These are phyloP conservation scores for Volucella inanis DNA, from an alignment of 2,888 invertebrate species.

Conservation along the genomic window DNA sequence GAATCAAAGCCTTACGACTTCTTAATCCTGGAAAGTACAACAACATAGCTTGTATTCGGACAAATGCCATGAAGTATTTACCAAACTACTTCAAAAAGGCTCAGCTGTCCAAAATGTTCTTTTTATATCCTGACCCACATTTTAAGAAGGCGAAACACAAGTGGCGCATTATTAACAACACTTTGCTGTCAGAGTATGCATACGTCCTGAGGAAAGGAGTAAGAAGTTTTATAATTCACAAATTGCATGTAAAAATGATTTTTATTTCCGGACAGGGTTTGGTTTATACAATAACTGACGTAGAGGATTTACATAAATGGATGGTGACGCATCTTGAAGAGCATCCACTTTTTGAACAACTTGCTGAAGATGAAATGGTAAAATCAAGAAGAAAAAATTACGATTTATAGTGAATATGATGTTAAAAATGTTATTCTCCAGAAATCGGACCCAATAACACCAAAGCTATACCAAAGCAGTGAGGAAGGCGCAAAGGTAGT, in stretches of 20 bases:
- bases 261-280: slow-evolving; percentile 86
- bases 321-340: slow-evolving; percentile 95
- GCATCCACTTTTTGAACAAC: slow-evolving; percentile 93
- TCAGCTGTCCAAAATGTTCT: slow-evolving; percentile 98
- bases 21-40: slow-evolving; percentile 90
- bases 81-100: slow-evolving; percentile 98
- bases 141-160: slow-evolving; percentile 99
- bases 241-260: not conserved
- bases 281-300: slow-evolving; percentile 99
- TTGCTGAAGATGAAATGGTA: slow-evolving; percentile 91
- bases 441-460: slow-evolving; percentile 93
- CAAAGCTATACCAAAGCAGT: slow-evolving; percentile 94
- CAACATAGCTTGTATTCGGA: slow-evolving; percentile 97
- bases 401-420: not conserved
- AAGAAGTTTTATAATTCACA: slow-evolving; percentile 78
- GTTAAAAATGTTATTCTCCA: slow-evolving; percentile 78
- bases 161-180: slow-evolving; percentile 98
- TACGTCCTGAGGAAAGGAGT: slow-evolving; percentile 94
- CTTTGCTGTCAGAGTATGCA: slow-evolving; percentile 97
- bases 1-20: slow-evolving; percentile 92
- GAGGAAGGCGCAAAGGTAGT: slow-evolving; percentile 99
- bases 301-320: slow-evolving; percentile 98
- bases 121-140: slow-evolving; percentile 99
- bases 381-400: slow-evolving; percentile 74
- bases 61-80: slow-evolving; percentile 99